A percentile compares a stretch with the other conserved stretches of the same genome.
Evolutionary conservation across 1,140 invertebrate species (phyloP).

Genomic region (Coptotermes formosanus): DNA sequence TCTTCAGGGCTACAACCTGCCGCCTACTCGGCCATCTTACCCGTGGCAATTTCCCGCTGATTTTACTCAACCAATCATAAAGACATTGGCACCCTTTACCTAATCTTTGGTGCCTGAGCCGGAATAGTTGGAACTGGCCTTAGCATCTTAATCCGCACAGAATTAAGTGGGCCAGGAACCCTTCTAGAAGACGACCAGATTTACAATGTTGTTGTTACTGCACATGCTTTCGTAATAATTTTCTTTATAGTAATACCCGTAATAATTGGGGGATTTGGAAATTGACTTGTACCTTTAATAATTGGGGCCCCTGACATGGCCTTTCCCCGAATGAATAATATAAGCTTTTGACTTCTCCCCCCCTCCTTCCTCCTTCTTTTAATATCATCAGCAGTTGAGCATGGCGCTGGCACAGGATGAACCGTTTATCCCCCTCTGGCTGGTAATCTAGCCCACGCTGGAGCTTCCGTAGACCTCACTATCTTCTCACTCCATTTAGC

Average conservation of each 20-base stretch:
- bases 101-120: too few relatives aligned
- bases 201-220: too few relatives aligned
- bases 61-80: too few relatives aligned
- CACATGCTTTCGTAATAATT: constrained; percentile 69
- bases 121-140: too few relatives aligned
- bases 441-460: constrained; percentile 50
- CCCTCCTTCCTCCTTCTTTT: constrained; percentile 60
- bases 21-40: too few relatives aligned
- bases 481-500: constrained; percentile 68
- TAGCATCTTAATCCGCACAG: constrained; percentile 55
- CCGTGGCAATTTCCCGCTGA: too few relatives aligned
- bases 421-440: constrained; percentile 68
- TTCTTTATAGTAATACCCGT: constrained; percentile 74
- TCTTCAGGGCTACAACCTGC: too few relatives aligned
- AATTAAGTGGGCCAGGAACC: constrained; percentile 59
- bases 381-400: constrained; percentile 56
- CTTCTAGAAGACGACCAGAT: too few relatives aligned
- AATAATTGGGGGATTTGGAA: constrained; percentile 76
- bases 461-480: constrained; percentile 61
- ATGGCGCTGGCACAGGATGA: constrained; percentile 64
- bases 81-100: too few relatives aligned
- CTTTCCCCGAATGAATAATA: constrained; percentile 75
- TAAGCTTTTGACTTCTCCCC: constrained; percentile 71
- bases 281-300: constrained; percentile 73
- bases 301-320: constrained; percentile 70